Conservation (phyloP, 2,888 invertebrate species). For the Zeuzera pyrina region DNA sequence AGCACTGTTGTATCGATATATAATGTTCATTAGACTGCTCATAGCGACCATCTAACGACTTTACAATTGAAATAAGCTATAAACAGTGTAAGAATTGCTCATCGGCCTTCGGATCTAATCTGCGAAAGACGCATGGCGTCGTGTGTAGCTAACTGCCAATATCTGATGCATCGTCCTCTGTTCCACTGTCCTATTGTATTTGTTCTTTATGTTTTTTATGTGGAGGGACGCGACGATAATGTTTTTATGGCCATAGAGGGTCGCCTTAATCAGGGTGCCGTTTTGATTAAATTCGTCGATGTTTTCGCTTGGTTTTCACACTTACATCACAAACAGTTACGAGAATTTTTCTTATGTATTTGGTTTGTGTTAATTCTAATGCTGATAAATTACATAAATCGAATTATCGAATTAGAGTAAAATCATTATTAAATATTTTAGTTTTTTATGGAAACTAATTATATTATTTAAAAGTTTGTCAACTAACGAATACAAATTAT, state of each 20-base stretch:
- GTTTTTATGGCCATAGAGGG: constrained; percentile 67
- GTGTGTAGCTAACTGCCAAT: constrained; percentile 66
- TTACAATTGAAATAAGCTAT: constrained; percentile 50
- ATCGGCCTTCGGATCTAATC: constrained; percentile 44
- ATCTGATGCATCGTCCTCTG: constrained; percentile 57
- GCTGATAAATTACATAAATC: too few species aligned
- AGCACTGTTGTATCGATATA: too few species aligned
- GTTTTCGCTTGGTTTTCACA: constrained; percentile 28
- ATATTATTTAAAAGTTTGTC: too few species aligned
- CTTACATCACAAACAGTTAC: too few species aligned
- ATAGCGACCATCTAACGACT: constrained; percentile 31
- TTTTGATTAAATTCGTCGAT: constrained; percentile 62
- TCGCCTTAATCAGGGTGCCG: constrained; percentile 64
- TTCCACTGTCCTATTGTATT: constrained; percentile 58
- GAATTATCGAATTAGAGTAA: too few species aligned
- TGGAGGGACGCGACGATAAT: constrained; percentile 66
- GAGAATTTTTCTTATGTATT: too few species aligned
- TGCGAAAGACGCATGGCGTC: constrained; percentile 50
- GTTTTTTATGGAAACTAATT: too few species aligned
- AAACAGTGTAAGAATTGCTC: constrained; percentile 22
- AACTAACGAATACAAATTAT: too few species aligned
- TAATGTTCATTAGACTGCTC: too few species aligned
- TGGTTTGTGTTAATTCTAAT: too few species aligned
- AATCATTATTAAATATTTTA: too few species aligned
- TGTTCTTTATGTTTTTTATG: constrained; percentile 70